A percentile compares a stretch with the other conserved stretches of the same genome.
Conservation (phyloP, 1,140 invertebrate species). For the Potamilus streckersoni region DNA sequence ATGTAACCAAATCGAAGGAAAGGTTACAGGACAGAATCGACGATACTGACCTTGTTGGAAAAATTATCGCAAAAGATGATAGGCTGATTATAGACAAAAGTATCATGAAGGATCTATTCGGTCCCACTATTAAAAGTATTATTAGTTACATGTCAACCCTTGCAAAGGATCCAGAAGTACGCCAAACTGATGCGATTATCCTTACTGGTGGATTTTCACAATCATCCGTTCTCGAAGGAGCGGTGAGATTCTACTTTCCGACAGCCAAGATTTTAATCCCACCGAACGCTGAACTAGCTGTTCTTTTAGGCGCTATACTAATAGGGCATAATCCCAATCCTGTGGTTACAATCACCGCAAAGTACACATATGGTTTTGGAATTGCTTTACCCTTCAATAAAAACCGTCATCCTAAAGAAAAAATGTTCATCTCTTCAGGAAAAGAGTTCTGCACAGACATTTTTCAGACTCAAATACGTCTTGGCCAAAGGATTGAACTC, state of each 20-base stretch:
- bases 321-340: constrained; percentile 17
- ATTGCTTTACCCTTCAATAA: constrained; percentile 24
- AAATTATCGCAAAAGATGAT: constrained; percentile 17
- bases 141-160: constrained; percentile 28
- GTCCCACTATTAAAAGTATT: constrained; percentile 26
- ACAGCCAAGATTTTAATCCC: constrained; percentile 20
- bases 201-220: constrained; percentile 25
- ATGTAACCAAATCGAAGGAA: constrained; percentile 21
- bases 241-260: constrained; percentile 28
- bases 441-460: constrained; percentile 23
- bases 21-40: constrained; percentile 22
- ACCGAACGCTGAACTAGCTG: constrained; percentile 5
- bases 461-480: constrained; percentile 6
- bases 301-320: constrained; percentile 13
- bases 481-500: constrained; percentile 4
- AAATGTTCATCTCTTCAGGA: constrained; percentile 15
- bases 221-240: constrained; percentile 19
- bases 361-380: constrained; percentile 16
- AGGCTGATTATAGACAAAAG: constrained; percentile 25
- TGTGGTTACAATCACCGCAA: background rate
- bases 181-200: constrained; percentile 22
- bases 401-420: constrained; percentile 15
- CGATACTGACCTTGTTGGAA: constrained; percentile 28
- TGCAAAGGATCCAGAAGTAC: constrained; percentile 23
- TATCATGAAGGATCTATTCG: constrained; percentile 31